Evolutionary conservation across 1,140 invertebrate species (phyloP).

Genomic region (Tetragnatha versicolor): DNA sequence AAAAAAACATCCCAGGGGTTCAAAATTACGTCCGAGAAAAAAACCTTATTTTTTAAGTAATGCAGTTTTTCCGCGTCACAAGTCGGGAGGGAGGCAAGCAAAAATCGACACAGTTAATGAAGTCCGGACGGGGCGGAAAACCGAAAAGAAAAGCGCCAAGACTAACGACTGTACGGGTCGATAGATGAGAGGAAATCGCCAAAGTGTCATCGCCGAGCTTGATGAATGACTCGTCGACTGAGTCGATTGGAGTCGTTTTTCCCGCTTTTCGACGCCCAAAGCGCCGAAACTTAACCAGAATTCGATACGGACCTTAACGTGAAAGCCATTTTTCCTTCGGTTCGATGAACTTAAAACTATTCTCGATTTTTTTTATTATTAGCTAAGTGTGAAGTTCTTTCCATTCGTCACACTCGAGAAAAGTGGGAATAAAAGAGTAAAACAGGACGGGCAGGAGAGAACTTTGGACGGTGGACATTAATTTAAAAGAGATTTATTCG

Average conservation of each 20-base stretch:
- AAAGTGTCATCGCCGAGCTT: constrained; percentile 43
- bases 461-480: too few relatives aligned
- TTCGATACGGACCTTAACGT: too few relatives aligned
- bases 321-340: too few relatives aligned
- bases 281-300: constrained; percentile 23
- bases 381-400: too few relatives aligned
- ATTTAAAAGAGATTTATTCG: too few relatives aligned
- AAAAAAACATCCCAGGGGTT: constrained; percentile 27
- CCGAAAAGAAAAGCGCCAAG: constrained; percentile 5
- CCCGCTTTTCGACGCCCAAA: background rate
- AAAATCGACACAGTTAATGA: constrained; percentile 51
- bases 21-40: constrained; percentile 44
- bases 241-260: constrained; percentile 38
- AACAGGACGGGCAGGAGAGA: too few relatives aligned
- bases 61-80: constrained; percentile 45
- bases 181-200: constrained; percentile 50
- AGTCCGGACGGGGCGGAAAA: constrained; percentile 32
- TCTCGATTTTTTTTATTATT: too few relatives aligned
- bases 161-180: constrained; percentile 38
- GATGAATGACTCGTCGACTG: constrained; percentile 36
- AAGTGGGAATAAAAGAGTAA: too few relatives aligned
- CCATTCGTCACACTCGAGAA: too few relatives aligned
- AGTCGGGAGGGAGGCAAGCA: constrained; percentile 4
- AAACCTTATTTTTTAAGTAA: constrained; percentile 37
- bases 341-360: too few relatives aligned